Percentiles rank a stretch among this genome's conserved stretches.
Evolutionary conservation across 2,888 invertebrate genomes (phyloP).

Genomic region (Carterocephalus palaemon): DNA sequence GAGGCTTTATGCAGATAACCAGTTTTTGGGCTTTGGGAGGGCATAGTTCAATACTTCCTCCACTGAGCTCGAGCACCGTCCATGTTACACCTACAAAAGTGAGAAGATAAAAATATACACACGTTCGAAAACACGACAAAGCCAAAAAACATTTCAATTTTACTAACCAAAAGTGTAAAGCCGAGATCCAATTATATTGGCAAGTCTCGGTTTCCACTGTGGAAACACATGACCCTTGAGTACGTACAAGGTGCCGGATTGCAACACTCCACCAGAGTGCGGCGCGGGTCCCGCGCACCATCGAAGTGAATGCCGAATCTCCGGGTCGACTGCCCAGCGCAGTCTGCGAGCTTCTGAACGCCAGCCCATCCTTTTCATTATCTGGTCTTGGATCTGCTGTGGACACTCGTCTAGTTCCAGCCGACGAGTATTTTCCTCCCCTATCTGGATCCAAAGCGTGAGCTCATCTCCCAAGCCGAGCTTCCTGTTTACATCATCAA

Average conservation of each 20-base stretch:
- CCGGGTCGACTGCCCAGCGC: conserved; percentile 82
- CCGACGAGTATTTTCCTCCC: conserved; percentile 76
- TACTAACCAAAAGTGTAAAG: conserved; percentile 77
- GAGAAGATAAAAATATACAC: not conserved
- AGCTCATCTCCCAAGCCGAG: conserved; percentile 72
- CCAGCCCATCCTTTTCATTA: conserved; percentile 80
- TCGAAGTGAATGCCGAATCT: conserved; percentile 79
- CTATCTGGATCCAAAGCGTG: conserved; percentile 77
- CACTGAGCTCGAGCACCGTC: conserved; percentile 68
- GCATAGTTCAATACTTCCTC: conserved; percentile 65
- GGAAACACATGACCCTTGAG: conserved; percentile 84
- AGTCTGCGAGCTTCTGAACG: conserved; percentile 77
- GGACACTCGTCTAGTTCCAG: conserved; percentile 78
- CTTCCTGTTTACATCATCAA: conserved; percentile 71
- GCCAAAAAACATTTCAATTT: not conserved
- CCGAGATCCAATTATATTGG: conserved; percentile 80
- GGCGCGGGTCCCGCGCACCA: conserved; percentile 81
- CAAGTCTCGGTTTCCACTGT: conserved; percentile 81
- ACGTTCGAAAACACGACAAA: not conserved
- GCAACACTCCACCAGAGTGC: conserved; percentile 61
- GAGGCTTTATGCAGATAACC: conserved; percentile 67
- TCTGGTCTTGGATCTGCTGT: conserved; percentile 80
- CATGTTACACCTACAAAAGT: conserved; percentile 55
- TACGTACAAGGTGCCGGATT: conserved; percentile 76
- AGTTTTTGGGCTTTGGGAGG: conserved; percentile 67